Base-by-base conservation (phyloP, 2,888 invertebrate species). In the Drosophila parthenogenetica region DNA sequence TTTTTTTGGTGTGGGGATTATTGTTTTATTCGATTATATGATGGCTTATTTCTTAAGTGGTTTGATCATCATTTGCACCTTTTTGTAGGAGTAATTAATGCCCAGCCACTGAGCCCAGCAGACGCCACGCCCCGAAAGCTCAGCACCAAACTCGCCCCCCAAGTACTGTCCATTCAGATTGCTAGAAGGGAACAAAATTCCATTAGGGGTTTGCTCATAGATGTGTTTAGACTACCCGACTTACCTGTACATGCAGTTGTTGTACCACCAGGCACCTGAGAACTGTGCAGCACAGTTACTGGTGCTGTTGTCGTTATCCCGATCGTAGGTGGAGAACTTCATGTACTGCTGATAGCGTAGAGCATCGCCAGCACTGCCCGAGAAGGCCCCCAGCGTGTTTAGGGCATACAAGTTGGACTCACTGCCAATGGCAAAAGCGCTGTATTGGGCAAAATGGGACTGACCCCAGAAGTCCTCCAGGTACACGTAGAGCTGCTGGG, bases 241-340 rank as follows among this genome's bases (percentile, higher is more conserved):
- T 69, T 78, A 94, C 94, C 94, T 94, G 76, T 94, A 94, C 76
- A 95, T 95, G 79, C 95, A 95, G 43, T 94, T 93, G 79, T 94
- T 94, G 87, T 95, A 95, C 95, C 95, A 95, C 95, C 95, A 95
- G 2, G 94, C 95, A 0, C 95, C 95, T 1, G 94, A 93, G 79
- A 95, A 95, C 50, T 94, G 93, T 22, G 92, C 90, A 0, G 95
- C 95, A 90, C 95, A 95, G 63, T 94, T 94, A 1, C 0, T 94
- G 54, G 94, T 94, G 25, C 93, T 93, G 94, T 95, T 95, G 81
- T 95, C 95, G 66, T 95, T 94, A 87, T 96, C 95, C 43, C 93
- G 89, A 85, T 95, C 95, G 48, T 91, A 92, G 0, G 95, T 95
- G 2, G 95, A 95, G 82, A 95, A 96, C 87, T 94, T 94, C 85